phyloP scores from a whole-genome alignment of 2,113 vertebrate genomes.

The Sceloporus undulatus region DNA sequence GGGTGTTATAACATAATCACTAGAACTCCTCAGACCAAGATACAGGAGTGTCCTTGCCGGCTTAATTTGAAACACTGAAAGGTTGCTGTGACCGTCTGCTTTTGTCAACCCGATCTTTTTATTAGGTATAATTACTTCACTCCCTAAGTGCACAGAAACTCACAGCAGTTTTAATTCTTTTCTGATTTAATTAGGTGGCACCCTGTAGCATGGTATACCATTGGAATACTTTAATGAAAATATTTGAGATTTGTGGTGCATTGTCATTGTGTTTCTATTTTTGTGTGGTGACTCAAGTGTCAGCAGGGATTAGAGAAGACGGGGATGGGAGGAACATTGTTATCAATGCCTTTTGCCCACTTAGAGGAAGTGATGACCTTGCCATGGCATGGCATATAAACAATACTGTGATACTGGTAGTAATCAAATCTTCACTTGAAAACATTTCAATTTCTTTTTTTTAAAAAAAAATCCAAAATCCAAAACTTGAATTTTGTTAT shows the following conservation, averaged over 20 bases:
- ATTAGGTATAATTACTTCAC: slow-evolving; percentile 35
- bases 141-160: slow-evolving; percentile 23
- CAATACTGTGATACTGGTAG: background rate
- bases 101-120: slow-evolving; percentile 17
- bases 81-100: slow-evolving; percentile 10
- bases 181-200: slow-evolving; percentile 38
- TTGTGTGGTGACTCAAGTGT: background rate
- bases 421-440: background rate
- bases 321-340: background rate
- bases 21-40: background rate
- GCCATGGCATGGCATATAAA: background rate
- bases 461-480: background rate
- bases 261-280: background rate
- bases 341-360: background rate
- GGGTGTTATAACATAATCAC: background rate
- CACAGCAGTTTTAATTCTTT: slow-evolving; percentile 35
- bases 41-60: background rate
- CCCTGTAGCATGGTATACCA: slow-evolving; percentile 18
- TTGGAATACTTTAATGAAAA: slow-evolving; percentile 2
- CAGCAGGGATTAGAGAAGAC: background rate
- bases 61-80: slow-evolving; percentile 10
- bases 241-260: background rate
- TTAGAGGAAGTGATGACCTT: background rate
- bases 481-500: background rate
- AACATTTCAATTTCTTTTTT: background rate